Base-by-base conservation (phyloP, 2,888 invertebrate species). In the Lymantria dispar region DNA sequence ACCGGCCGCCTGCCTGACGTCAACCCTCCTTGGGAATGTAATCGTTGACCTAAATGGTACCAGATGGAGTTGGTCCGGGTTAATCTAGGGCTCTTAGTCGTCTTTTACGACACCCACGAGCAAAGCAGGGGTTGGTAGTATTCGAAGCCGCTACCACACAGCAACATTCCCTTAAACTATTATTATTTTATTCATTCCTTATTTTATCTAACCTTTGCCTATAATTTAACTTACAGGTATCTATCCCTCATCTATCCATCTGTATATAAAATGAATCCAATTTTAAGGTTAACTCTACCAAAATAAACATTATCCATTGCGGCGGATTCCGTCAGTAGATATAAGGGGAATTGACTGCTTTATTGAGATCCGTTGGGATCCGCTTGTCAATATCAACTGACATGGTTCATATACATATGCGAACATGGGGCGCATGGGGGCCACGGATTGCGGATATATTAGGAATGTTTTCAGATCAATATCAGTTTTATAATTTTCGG, bases 351-450 rank as follows among this genome's bases (percentile, higher is more conserved):
- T 56, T 48, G 59, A 59, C 57, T 63, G 59, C 55, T 67, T 64
- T 67, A 64, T 60, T 62, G 54, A 54, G 60, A 60, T 60, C 64
- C 56, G 40, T 9, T 14, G 29, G 40, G 45, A 49, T 55, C 37
- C 31, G 54, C 47, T 40, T 68, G 67, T 68, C 68, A 65, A 68
- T 63, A 65, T 59, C 63, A 56, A 51, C 55, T 54, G 66, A 57
- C 61, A 52, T 38, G 43, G 48, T 55, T 49, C 56, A 54, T 54
- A 56, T 51, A 55, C 49, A 50, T 57, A 54, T 48, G 47, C 47
- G 38, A 38, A 45, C 42, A 47, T 33, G 33, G 50, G 52, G 44
- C 22, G 11, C 54, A 14, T 40, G 40, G n/a, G 13, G 13, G 8
- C 40, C 60, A 48, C 51, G 45, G 37, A 38, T 50, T 56, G 41